These are phyloP conservation scores for Mugil cephalus DNA, from an alignment of 2,113 vertebrate genomes.

Conservation along the genomic window DNA sequence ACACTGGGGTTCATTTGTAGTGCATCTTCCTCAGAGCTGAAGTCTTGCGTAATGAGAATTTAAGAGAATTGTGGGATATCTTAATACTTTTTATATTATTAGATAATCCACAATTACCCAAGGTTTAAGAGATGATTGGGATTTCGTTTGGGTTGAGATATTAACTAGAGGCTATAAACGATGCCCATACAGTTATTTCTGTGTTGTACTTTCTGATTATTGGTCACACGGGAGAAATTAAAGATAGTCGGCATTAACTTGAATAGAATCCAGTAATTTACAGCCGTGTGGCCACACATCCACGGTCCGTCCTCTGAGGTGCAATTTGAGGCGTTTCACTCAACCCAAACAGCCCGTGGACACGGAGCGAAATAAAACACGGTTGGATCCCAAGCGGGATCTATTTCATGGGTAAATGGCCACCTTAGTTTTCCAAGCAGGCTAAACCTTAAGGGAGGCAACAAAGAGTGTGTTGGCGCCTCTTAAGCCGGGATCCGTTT, in stretches of 20 bases:
- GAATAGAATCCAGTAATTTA: neutral
- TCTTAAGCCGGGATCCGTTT: constrained; percentile 46
- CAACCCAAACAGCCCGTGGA: constrained; percentile 37
- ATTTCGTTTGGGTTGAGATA: constrained; percentile 22
- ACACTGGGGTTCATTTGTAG: too few species aligned
- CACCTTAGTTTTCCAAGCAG: constrained; percentile 31
- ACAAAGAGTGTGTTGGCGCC: constrained; percentile 32
- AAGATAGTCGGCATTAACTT: neutral
- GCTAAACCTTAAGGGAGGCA: constrained; percentile 36
- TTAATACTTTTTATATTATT: neutral
- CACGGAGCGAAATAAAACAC: constrained; percentile 26
- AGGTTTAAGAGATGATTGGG: neutral
- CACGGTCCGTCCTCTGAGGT: constrained; percentile 34
- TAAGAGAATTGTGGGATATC: too few species aligned
- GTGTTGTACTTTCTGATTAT: neutral
- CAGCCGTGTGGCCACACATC: neutral
- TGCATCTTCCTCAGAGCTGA: too few species aligned
- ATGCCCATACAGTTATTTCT: neutral
- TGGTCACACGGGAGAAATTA: constrained; percentile 7
- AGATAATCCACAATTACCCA: neutral
- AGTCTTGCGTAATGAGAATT: too few species aligned
- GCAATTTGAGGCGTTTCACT: constrained; percentile 40
- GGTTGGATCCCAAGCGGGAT: constrained; percentile 37
- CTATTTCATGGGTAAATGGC: constrained; percentile 43
- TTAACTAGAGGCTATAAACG: neutral